Conservation (phyloP, 2,888 invertebrate genomes). For the Temnothorax ravouxi region DNA sequence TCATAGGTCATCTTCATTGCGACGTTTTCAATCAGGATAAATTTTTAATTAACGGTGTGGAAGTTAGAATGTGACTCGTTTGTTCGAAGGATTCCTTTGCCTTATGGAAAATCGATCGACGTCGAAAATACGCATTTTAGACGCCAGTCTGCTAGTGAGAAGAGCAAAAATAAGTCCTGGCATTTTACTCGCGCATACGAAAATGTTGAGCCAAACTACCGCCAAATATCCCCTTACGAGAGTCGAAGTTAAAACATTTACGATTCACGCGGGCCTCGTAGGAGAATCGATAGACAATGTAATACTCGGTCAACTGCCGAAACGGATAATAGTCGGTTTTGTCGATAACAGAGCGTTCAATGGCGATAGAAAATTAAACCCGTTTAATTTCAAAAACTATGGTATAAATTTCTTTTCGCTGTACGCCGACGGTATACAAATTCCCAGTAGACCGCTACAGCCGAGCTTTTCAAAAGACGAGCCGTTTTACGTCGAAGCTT, state of each 20-base stretch:
- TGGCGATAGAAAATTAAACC: slow-evolving; percentile 7
- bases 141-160: neutral
- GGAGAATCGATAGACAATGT: neutral
- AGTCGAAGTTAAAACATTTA: neutral
- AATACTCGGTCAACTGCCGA: neutral
- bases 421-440: neutral
- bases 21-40: slow-evolving; percentile 26
- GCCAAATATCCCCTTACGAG: neutral
- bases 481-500: slow-evolving; percentile 7
- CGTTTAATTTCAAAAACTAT: slow-evolving; percentile 23
- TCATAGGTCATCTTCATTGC: slow-evolving; percentile 2
- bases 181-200: neutral
- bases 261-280: neutral
- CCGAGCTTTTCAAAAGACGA: neutral
- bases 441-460: neutral
- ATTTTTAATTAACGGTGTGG: neutral
- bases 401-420: slow-evolving; percentile 19
- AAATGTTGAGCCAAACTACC: neutral
- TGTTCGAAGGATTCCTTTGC: neutral
- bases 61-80: neutral
- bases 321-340: slow-evolving; percentile 8
- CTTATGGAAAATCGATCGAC: neutral
- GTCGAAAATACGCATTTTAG: neutral
- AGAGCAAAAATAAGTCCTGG: neutral
- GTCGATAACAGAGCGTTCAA: neutral